Conservation (phyloP, 2,113 vertebrate genomes). For the Anguilla japonica region DNA sequence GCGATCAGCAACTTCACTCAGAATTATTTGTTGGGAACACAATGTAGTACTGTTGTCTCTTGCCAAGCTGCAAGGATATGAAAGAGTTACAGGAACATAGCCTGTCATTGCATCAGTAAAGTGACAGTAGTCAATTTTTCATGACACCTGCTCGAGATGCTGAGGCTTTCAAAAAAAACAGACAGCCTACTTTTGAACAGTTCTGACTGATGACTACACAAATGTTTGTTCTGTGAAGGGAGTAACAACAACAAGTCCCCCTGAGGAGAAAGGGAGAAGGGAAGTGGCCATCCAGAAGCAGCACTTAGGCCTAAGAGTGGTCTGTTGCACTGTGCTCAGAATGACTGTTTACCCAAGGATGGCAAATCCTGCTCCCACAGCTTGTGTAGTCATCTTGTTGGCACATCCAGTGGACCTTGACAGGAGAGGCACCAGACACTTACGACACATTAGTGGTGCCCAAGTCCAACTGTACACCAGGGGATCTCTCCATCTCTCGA, state of each 20-base stretch:
- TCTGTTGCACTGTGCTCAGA: constrained; percentile 21
- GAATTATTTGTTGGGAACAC: neutral
- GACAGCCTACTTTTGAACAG: constrained; percentile 20
- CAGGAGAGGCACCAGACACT: constrained; percentile 17
- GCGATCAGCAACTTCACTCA: neutral
- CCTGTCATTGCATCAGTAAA: neutral
- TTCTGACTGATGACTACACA: constrained; percentile 24
- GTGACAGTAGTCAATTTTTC: neutral
- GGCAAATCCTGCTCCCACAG: constrained; percentile 26
- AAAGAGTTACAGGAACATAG: neutral
- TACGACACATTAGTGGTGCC: constrained; percentile 21
- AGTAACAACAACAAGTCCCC: neutral
- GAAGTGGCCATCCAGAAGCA: neutral
- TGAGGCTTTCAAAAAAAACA: neutral
- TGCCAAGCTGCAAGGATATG: neutral
- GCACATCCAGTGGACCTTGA: constrained; percentile 44
- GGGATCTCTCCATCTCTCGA: neutral
- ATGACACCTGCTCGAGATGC: neutral
- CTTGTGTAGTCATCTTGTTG: constrained; percentile 39
- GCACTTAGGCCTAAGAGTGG: constrained; percentile 18
- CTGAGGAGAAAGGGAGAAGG: neutral
- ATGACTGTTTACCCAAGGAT: constrained; percentile 37
- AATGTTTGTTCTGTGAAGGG: constrained; percentile 31
- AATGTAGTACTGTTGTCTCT: neutral
- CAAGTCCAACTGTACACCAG: neutral